Percentiles rank a stretch among this genome's conserved stretches.
These are phyloP conservation scores for Molanna angustata DNA, from an alignment of 2,888 invertebrate species.

Conservation along the genomic window DNA sequence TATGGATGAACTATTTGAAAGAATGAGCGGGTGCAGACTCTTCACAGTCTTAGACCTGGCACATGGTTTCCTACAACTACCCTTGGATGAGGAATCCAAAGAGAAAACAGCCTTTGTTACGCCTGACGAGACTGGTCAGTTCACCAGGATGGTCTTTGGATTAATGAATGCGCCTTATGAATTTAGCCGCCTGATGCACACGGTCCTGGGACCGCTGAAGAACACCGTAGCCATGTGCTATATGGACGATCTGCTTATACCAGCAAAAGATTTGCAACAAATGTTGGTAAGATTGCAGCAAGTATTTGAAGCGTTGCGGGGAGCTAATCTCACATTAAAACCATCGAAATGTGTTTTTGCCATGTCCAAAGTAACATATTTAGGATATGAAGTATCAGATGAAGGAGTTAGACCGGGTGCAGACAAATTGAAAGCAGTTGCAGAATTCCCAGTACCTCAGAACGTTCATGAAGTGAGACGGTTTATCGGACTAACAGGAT, in stretches of 20 bases:
- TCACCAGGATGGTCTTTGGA: conserved; percentile 1
- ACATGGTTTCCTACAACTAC: conserved; percentile 1
- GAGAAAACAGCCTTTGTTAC: conserved; percentile 3
- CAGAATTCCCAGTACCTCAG: not conserved
- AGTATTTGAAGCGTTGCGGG: not conserved
- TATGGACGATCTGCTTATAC: conserved; percentile 1
- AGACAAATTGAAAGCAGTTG: not conserved
- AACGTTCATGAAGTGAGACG: conserved; percentile 1
- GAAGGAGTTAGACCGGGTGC: not conserved
- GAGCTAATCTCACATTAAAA: not conserved
- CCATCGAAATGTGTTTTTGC: conserved; percentile 3
- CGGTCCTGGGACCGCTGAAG: not conserved
- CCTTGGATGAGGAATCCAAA: not conserved
- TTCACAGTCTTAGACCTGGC: not conserved
- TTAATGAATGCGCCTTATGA: conserved; percentile 1
- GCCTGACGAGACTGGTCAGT: not conserved
- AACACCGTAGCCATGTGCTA: conserved; percentile 2
- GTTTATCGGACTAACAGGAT: conserved; percentile 1
- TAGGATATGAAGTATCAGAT: conserved; percentile 1
- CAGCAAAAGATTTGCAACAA: not conserved
- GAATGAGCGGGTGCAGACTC: not conserved
- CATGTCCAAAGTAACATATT: conserved; percentile 1
- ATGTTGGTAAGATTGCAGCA: not conserved
- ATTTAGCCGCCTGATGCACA: conserved; percentile 1
- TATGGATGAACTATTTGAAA: not conserved